Conservation (phyloP, 2,797 vertebrate species). For the Cynodonichthys magdalenae region DNA sequence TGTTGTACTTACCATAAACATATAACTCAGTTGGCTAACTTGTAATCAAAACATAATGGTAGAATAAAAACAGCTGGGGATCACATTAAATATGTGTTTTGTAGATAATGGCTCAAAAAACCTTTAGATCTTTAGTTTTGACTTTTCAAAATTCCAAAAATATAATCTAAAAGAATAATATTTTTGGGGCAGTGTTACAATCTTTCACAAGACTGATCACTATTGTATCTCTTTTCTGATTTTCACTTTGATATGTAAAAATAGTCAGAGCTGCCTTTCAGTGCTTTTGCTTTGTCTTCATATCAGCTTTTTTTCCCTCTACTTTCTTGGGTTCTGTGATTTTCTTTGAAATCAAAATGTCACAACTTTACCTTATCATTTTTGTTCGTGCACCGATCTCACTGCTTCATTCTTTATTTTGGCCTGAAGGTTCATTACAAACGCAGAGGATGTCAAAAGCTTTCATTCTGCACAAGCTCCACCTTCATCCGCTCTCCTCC, state of each 20-base stretch:
- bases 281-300: slow-evolving; percentile 12
- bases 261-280: slow-evolving; percentile 1
- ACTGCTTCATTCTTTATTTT: slow-evolving; percentile 17
- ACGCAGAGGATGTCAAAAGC: slow-evolving; percentile 39
- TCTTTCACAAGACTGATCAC: background rate
- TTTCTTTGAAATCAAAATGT: slow-evolving; percentile 3
- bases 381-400: background rate
- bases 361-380: slow-evolving; percentile 5
- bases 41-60: no score
- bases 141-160: no score
- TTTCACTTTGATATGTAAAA: slow-evolving; percentile 1
- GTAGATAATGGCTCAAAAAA: no score
- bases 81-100: no score
- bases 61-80: no score
- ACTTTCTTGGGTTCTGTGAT: background rate
- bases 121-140: background rate
- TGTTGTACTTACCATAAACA: no score
- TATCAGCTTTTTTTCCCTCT: background rate
- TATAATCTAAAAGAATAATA: background rate
- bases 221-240: background rate
- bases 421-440: slow-evolving; percentile 19
- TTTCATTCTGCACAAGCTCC: slow-evolving; percentile 9
- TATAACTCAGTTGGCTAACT: no score
- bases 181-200: background rate
- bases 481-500: slow-evolving; percentile 21